Evolutionary conservation across 2,888 invertebrate species (phyloP).

Genomic region (Lycophotia porphyrea): DNA sequence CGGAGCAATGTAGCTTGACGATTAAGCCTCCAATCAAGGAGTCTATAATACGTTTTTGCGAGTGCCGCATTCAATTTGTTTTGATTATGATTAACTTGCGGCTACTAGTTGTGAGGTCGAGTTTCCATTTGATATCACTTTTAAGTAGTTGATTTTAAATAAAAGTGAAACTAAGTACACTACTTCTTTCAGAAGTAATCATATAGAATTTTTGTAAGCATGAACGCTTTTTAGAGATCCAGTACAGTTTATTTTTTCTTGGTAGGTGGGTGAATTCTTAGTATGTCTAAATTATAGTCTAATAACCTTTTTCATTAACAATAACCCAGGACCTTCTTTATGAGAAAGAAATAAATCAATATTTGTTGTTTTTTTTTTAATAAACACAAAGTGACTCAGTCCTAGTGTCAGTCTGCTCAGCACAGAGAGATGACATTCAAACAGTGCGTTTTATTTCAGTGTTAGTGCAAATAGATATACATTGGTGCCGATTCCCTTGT

Average conservation of each 20-base stretch:
- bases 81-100: constrained; percentile 69
- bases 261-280: not conserved
- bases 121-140: constrained; percentile 62
- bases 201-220: no score
- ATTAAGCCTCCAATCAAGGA: constrained; percentile 73
- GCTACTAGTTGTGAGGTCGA: constrained; percentile 59
- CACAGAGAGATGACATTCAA: not conserved
- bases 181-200: constrained; percentile 1
- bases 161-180: constrained; percentile 46
- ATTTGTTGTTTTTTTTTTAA: no score
- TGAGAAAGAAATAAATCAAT: no score
- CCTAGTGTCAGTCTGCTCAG: no score
- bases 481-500: no score
- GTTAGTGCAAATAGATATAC: not conserved
- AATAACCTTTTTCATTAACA: not conserved
- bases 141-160: constrained; percentile 47
- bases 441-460: not conserved
- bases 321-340: no score
- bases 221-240: not conserved
- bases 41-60: constrained; percentile 69
- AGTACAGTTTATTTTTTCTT: not conserved
- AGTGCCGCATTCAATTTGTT: constrained; percentile 73
- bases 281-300: not conserved
- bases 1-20: constrained; percentile 72
- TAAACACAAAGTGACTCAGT: no score